Evolutionary conservation across 2,888 invertebrate species (phyloP), one percentile per base, ranked within the genome.

Genomic region (Zootermopsis nevadensis): DNA sequence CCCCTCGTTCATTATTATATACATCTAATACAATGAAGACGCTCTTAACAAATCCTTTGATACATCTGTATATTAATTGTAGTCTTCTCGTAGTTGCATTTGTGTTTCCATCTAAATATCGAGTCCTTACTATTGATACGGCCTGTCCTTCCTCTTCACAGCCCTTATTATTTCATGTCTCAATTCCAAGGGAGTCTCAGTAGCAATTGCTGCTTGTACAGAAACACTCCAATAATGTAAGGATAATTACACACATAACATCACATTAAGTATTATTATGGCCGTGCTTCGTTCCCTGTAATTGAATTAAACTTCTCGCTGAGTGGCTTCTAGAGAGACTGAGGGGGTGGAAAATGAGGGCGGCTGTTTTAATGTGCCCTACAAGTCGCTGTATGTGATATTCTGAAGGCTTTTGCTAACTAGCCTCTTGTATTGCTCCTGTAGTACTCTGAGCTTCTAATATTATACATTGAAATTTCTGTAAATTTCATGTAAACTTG

Each of bases 171-270:
- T 76, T 76, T 76, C 33, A 30, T 55, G 48, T 77, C 77, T 77
- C 77, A 38, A 55, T 77, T 77, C 77, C 77, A 31, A n/a, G 30
- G n/a, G 77, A 48, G 48, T 10, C n/a, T 38, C 55, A 38, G 24
- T 38, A 22, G 79, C 55, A 79, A 55, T 55, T 30, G 53, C 55
- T 55, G 66, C 38, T 38, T 72, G 31, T 19, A 55, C 80, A 72
- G 55, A 55, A 81, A 77, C 82, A 81, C 85, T 81, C 82, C 82
- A 80, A 85, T 85, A 85, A 85, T 81, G 84, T 81, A 80, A 77
- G 85, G 83, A 83, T 86, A 86, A 86, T 86, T 86, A 85, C 86
- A 85, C 85, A 85, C 85, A 86, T 85, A 86, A 86, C 85, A 86
- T 85, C 83, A 83, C 83, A 86, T 86, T 86, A 85, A 84, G 84